A percentile compares a stretch with the other conserved stretches of the same genome.
Evolutionary conservation across 2,797 vertebrate genomes (phyloP).

Genomic region (Cetoscarus ocellatus): DNA sequence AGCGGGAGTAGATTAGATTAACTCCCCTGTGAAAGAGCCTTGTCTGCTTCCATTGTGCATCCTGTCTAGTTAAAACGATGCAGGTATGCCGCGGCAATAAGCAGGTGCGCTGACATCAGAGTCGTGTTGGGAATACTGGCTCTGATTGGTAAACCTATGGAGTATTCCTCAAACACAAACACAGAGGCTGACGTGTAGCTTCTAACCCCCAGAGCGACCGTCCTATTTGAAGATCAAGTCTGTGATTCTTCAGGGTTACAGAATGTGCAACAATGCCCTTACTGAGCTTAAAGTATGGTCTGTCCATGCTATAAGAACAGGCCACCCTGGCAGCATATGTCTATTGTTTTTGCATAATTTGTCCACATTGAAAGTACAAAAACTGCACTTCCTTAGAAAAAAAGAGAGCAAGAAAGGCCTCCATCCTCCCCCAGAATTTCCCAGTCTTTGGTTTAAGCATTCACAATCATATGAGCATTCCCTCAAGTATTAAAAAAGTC

Average conservation of each 20-base stretch:
- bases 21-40: slow-evolving; percentile 79
- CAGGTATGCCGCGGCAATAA: slow-evolving; percentile 70
- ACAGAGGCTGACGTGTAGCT: slow-evolving; percentile 26
- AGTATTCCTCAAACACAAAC: slow-evolving; percentile 69
- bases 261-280: slow-evolving; percentile 23
- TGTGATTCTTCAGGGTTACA: slow-evolving; percentile 35
- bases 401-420: too few relatives aligned
- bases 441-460: too few relatives aligned
- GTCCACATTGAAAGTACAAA: too few relatives aligned
- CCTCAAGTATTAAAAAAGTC: too few relatives aligned
- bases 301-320: slow-evolving; percentile 2
- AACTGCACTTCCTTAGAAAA: not conserved
- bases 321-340: not conserved
- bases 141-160: slow-evolving; percentile 67
- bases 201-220: slow-evolving; percentile 14
- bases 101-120: slow-evolving; percentile 72
- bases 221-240: slow-evolving; percentile 40
- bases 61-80: slow-evolving; percentile 75
- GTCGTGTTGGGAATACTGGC: slow-evolving; percentile 69
- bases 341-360: not conserved
- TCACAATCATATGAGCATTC: too few relatives aligned
- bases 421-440: too few relatives aligned
- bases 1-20: slow-evolving; percentile 80
- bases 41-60: slow-evolving; percentile 77
- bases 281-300: not conserved